Conservation (phyloP, 64 coral and sea anemone genomes). For the Stichodactyla mertensii region DNA sequence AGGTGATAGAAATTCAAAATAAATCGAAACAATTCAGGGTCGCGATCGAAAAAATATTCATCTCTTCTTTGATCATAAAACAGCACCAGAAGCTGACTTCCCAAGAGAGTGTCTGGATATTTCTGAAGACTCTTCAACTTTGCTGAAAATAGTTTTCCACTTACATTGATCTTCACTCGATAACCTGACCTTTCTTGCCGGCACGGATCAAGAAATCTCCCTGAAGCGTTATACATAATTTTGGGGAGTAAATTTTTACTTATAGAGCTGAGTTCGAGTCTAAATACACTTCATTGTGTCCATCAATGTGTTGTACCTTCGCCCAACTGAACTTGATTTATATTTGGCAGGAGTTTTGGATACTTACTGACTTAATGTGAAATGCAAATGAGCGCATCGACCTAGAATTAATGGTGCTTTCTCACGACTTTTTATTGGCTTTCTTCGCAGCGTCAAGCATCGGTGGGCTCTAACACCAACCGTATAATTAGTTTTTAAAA, state of each 20-base stretch:
- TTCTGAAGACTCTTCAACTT: slow-evolving; percentile 50
- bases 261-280: neutral
- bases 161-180: slow-evolving; percentile 64
- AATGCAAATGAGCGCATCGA: neutral
- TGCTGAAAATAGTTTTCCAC: slow-evolving; percentile 51
- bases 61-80: slow-evolving; percentile 56
- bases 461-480: neutral
- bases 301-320: neutral
- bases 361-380: neutral
- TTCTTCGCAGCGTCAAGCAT: neutral
- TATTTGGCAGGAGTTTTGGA: neutral
- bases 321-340: neutral
- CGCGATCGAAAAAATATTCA: slow-evolving; percentile 80
- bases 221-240: neutral
- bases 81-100: slow-evolving; percentile 41
- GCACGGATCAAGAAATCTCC: neutral
- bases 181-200: neutral
- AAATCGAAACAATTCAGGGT: slow-evolving; percentile 78
- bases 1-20: slow-evolving; percentile 82
- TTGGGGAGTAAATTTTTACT: neutral
- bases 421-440: neutral
- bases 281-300: neutral
- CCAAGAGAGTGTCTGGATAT: slow-evolving; percentile 71
- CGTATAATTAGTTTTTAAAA: neutral
- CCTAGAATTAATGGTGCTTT: neutral